Percentiles rank a stretch among this genome's conserved stretches.
Evolutionary conservation across 2,888 invertebrate species (phyloP).

Genomic region (Therioaphis trifolii): DNA sequence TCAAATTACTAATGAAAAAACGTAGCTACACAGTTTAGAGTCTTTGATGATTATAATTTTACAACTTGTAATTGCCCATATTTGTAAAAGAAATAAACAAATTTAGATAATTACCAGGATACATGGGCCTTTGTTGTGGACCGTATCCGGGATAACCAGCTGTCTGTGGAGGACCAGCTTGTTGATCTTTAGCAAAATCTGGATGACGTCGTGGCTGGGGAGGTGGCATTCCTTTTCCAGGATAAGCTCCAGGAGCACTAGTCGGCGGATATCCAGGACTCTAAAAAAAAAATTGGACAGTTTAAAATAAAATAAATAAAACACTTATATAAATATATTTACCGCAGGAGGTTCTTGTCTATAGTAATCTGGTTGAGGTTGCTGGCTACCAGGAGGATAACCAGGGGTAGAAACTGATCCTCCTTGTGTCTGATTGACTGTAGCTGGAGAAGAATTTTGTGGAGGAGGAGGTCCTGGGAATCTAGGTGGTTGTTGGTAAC

Average conservation of each 20-base stretch:
- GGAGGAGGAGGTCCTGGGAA: slow-evolving; percentile 70
- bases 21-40: too few species aligned
- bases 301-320: not conserved
- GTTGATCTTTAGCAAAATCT: slow-evolving; percentile 83
- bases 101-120: slow-evolving; percentile 70
- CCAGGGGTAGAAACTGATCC: slow-evolving; percentile 67
- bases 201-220: slow-evolving; percentile 80
- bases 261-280: slow-evolving; percentile 57
- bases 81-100: too few species aligned
- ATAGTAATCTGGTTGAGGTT: slow-evolving; percentile 71
- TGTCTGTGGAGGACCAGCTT: slow-evolving; percentile 68
- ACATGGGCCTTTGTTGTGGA: slow-evolving; percentile 75
- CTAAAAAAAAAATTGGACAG: slow-evolving; percentile 28
- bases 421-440: slow-evolving; percentile 67
- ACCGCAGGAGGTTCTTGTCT: slow-evolving; percentile 71
- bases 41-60: too few species aligned
- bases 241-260: slow-evolving; percentile 68
- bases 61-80: too few species aligned
- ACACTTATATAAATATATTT: not conserved
- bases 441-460: slow-evolving; percentile 67
- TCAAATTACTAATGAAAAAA: too few species aligned
- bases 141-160: slow-evolving; percentile 73
- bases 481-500: slow-evolving; percentile 70
- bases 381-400: slow-evolving; percentile 62
- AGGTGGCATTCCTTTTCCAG: slow-evolving; percentile 73